Conservation (phyloP, 2,797 vertebrate genomes). For the Girardinus metallicus region DNA sequence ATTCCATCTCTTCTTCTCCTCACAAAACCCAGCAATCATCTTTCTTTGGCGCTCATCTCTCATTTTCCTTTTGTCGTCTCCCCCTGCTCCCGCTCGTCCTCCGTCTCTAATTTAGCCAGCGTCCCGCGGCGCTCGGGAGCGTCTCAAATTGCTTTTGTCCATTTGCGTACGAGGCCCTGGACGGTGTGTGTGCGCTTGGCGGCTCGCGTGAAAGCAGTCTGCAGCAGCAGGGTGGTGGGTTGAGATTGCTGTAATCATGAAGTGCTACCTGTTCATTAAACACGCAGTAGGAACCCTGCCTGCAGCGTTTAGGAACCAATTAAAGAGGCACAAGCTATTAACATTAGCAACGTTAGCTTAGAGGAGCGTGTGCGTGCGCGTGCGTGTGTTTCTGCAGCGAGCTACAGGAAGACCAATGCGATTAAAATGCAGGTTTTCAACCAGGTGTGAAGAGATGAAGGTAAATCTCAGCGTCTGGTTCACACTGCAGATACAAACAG, state of each 20-base stretch:
- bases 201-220: slow-evolving; percentile 33
- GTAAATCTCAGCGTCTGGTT: slow-evolving; percentile 45
- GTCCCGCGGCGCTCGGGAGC: slow-evolving; percentile 82
- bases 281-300: slow-evolving; percentile 96
- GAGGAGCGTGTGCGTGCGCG: slow-evolving; percentile 23
- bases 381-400: slow-evolving; percentile 1
- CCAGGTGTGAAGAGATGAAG: slow-evolving; percentile 62
- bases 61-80: slow-evolving; percentile 94
- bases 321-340: slow-evolving; percentile 98
- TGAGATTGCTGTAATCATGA: slow-evolving; percentile 99
- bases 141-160: slow-evolving; percentile 78
- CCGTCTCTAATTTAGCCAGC: slow-evolving; percentile 89
- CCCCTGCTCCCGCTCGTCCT: slow-evolving; percentile 82
- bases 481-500: neutral
- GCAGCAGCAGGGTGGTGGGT: slow-evolving; percentile 76
- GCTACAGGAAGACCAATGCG: slow-evolving; percentile 59
- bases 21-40: slow-evolving; percentile 78
- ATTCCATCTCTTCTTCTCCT: slow-evolving; percentile 73
- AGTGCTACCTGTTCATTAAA: slow-evolving; percentile 99
- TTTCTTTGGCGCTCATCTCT: slow-evolving; percentile 76
- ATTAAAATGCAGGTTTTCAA: slow-evolving; percentile 71
- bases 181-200: slow-evolving; percentile 31
- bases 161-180: slow-evolving; percentile 54
- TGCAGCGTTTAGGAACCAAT: slow-evolving; percentile 96
- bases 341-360: slow-evolving; percentile 83